Evolutionary conservation across 1,140 invertebrate genomes (phyloP).

Genomic region (Megathymus violae): DNA sequence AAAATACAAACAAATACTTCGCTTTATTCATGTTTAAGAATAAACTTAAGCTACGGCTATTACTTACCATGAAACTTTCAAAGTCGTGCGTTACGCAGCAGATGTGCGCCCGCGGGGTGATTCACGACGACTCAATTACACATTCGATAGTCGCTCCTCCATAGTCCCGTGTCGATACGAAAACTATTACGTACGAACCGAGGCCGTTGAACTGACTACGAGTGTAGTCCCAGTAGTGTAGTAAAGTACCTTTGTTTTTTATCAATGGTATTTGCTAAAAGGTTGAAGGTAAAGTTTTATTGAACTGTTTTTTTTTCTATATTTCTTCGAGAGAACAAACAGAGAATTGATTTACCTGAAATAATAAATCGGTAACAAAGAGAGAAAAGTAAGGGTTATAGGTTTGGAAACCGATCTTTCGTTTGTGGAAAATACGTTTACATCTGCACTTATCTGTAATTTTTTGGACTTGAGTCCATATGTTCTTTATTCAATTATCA

Average conservation of each 20-base stretch:
- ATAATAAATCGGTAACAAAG: too few relatives aligned
- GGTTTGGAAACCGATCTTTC: too few relatives aligned
- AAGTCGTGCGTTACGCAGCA: slow-evolving; percentile 61
- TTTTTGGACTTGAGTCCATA: too few relatives aligned
- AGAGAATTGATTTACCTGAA: too few relatives aligned
- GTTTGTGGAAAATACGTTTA: too few relatives aligned
- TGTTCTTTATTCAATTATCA: too few relatives aligned
- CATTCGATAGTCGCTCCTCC: slow-evolving; percentile 71
- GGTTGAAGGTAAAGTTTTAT: not conserved
- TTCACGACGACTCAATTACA: slow-evolving; percentile 81
- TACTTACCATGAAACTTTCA: slow-evolving; percentile 48
- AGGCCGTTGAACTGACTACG: slow-evolving; percentile 55
- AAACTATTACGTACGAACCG: slow-evolving; percentile 61
- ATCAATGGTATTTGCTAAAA: not conserved
- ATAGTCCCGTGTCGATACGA: slow-evolving; percentile 55
- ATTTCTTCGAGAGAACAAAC: too few relatives aligned
- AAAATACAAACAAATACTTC: too few relatives aligned
- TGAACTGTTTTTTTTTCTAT: not conserved
- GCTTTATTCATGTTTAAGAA: too few relatives aligned
- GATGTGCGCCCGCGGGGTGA: slow-evolving; percentile 68
- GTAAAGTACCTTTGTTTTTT: slow-evolving; percentile 2
- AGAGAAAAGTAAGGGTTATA: too few relatives aligned
- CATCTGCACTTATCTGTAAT: too few relatives aligned
- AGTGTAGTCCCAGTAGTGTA: too few relatives aligned
- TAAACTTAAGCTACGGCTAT: slow-evolving; percentile 16